These are phyloP conservation scores for Colossoma macropomum DNA, from an alignment of 2,113 vertebrate genomes.

Conservation along the genomic window DNA sequence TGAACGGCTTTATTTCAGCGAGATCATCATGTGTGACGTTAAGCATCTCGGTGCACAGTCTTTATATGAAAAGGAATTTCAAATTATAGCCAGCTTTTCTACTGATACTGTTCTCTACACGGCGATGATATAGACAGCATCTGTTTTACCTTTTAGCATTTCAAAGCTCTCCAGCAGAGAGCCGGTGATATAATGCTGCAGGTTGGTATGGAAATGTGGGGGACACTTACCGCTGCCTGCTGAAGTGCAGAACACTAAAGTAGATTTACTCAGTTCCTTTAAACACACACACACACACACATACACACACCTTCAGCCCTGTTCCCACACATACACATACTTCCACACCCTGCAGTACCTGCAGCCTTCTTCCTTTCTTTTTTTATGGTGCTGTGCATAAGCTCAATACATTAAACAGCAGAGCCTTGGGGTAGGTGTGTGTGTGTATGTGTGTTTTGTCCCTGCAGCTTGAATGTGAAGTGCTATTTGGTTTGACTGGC, in stretches of 20 bases:
- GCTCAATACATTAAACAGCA: not conserved
- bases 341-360: not conserved
- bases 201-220: slow-evolving; percentile 5
- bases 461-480: not conserved
- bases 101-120: not conserved
- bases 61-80: slow-evolving; percentile 1
- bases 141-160: slow-evolving; percentile 14
- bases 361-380: not conserved
- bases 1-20: not conserved
- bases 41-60: not conserved
- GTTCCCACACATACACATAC: not conserved
- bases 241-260: slow-evolving; percentile 24
- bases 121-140: not conserved
- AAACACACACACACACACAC: slow-evolving; percentile 7
- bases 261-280: slow-evolving; percentile 13
- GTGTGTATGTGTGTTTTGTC: not conserved
- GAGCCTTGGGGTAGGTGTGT: not conserved
- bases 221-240: not conserved
- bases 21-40: not conserved
- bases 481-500: not conserved
- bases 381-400: slow-evolving; percentile 2
- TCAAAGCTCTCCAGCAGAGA: slow-evolving; percentile 16
- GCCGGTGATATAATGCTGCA: not conserved
- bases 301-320: not conserved
- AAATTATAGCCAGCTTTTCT: not conserved